A percentile compares a stretch with the other conserved stretches of the same genome.
Conservation (phyloP, 2,888 invertebrate genomes). For the Ormyrus thymus region DNA sequence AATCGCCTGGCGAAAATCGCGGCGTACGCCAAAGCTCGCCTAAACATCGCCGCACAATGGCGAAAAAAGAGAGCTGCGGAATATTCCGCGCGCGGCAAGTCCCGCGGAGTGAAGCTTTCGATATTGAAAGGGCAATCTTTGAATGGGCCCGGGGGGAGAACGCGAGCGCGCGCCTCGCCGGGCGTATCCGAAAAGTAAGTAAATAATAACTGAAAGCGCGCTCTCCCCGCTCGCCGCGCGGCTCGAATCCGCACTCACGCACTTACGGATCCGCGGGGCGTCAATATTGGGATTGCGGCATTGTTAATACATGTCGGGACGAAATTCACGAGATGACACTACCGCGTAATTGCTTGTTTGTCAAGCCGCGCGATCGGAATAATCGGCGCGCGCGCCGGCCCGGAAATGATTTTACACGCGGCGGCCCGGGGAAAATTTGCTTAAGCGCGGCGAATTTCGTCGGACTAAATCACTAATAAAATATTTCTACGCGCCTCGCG, state of each 20-base stretch:
- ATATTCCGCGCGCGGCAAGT: not conserved
- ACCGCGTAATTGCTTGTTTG: slow-evolving; percentile 53
- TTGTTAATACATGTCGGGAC: slow-evolving; percentile 49
- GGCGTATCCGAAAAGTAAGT: slow-evolving; percentile 18
- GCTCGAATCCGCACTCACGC: slow-evolving; percentile 4
- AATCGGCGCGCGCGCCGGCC: slow-evolving; percentile 17
- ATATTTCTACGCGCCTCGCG: slow-evolving; percentile 29
- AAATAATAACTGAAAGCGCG: slow-evolving; percentile 45
- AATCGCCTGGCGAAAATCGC: too few relatives aligned
- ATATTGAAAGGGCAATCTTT: slow-evolving; percentile 30
- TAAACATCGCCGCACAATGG: too few relatives aligned
- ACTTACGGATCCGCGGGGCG: slow-evolving; percentile 40
- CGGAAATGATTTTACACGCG: slow-evolving; percentile 40
- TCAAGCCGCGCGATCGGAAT: slow-evolving; percentile 45
- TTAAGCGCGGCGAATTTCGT: slow-evolving; percentile 15
- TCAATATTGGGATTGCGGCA: slow-evolving; percentile 54
- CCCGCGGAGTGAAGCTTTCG: not conserved
- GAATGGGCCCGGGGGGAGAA: slow-evolving; percentile 3
- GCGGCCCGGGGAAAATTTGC: slow-evolving; percentile 32
- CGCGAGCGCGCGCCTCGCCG: not conserved
- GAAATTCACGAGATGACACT: slow-evolving; percentile 52
- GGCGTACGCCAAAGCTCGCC: too few relatives aligned
- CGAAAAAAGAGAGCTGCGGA: not conserved
- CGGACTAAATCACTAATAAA: slow-evolving; percentile 39
- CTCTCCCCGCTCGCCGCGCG: not conserved